Percentiles rank a stretch among this genome's conserved stretches.
Conservation (phyloP, 2,888 invertebrate genomes). For the Stegophylla sp. region DNA sequence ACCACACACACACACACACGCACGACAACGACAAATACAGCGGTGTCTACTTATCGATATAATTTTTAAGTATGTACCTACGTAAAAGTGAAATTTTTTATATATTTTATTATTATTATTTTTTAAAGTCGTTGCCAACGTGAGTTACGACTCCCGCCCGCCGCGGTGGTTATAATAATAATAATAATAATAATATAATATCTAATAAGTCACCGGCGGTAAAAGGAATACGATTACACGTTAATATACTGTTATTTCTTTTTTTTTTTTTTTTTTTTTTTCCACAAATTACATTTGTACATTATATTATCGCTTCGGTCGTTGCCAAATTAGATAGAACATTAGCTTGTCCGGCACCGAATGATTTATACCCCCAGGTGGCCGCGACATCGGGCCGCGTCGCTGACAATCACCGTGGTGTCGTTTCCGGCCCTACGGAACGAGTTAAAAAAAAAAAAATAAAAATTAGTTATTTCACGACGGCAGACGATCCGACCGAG, state of each 20-base stretch:
- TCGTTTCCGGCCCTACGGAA: slow-evolving; percentile 31
- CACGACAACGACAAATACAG: neutral
- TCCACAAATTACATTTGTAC: slow-evolving; percentile 13
- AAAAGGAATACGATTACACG: slow-evolving; percentile 7
- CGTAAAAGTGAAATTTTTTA: slow-evolving; percentile 34
- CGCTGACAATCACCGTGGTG: neutral
- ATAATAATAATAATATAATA: neutral
- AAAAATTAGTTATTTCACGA: slow-evolving; percentile 15
- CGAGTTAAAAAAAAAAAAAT: too few species aligned
- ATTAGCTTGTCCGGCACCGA: slow-evolving; percentile 33
- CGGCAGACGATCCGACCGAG: neutral
- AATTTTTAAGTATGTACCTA: neutral
- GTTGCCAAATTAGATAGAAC: slow-evolving; percentile 40
- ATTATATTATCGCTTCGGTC: neutral
- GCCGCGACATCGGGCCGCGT: slow-evolving; percentile 22
- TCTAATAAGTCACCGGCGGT: neutral
- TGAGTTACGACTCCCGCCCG: slow-evolving; percentile 4
- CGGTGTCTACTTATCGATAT: slow-evolving; percentile 10
- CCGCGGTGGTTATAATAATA: neutral
- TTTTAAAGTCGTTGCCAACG: slow-evolving; percentile 14
- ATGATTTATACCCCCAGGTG: slow-evolving; percentile 44
- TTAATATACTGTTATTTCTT: slow-evolving; percentile 18
- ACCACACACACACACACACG: neutral
- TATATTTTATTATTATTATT: neutral
- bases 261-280: slow-evolving; percentile 25